These are phyloP conservation scores for Pangasius djambal DNA, from an alignment of 2,797 vertebrate genomes.

Conservation along the genomic window DNA sequence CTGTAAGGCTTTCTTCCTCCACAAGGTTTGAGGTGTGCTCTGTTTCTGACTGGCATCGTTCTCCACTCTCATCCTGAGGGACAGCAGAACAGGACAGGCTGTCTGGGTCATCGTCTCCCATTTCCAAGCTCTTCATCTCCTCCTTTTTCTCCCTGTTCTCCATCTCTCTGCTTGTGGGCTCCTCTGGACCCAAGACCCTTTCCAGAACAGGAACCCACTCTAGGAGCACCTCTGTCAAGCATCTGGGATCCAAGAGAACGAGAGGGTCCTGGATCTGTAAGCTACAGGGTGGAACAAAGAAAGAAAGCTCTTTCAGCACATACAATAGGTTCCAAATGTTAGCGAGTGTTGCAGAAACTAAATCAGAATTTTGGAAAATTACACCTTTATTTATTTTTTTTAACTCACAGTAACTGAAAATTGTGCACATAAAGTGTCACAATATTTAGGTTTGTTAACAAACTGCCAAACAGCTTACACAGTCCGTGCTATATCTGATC, in stretches of 20 bases:
- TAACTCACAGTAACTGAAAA: neutral
- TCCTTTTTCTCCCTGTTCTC: slow-evolving; percentile 47
- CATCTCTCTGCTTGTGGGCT: slow-evolving; percentile 44
- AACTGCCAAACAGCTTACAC: neutral
- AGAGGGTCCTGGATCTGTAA: slow-evolving; percentile 86
- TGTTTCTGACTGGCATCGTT: neutral
- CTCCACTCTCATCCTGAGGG: slow-evolving; percentile 36
- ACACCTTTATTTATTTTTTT: neutral
- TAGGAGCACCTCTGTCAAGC: slow-evolving; percentile 75
- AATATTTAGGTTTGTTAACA: neutral
- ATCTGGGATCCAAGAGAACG: slow-evolving; percentile 83
- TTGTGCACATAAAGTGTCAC: neutral
- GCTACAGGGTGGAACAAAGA: slow-evolving; percentile 66
- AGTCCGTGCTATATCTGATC: neutral
- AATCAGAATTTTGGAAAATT: neutral
- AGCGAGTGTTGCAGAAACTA: neutral
- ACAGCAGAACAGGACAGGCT: slow-evolving; percentile 35
- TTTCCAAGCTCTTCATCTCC: slow-evolving; percentile 54
- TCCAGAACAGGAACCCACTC: slow-evolving; percentile 85
- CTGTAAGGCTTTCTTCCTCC: slow-evolving; percentile 41
- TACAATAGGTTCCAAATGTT: neutral
- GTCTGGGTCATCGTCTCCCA: slow-evolving; percentile 53
- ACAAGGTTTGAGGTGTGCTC: slow-evolving; percentile 12
- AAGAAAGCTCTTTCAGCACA: neutral
- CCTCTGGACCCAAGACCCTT: slow-evolving; percentile 67